A percentile compares a stretch with the other conserved stretches of the same genome.
Evolutionary conservation across 2,797 vertebrate species (phyloP).

Genomic region (Sebastes paucispinis): DNA sequence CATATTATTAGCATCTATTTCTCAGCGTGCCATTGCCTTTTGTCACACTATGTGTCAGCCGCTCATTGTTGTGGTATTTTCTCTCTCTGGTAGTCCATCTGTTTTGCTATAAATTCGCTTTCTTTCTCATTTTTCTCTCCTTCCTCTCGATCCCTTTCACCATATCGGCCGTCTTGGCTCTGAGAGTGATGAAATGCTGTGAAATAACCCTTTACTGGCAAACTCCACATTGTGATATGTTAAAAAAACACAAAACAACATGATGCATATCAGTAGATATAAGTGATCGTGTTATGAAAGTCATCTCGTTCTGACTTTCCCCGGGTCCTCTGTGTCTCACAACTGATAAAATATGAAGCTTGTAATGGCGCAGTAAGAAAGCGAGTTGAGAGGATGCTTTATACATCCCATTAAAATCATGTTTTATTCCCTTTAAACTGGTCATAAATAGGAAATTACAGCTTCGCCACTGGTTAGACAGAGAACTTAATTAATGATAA

Average conservation of each 20-base stretch:
- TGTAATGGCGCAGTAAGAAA: neutral
- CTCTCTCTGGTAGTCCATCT: constrained; percentile 26
- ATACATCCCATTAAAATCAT: constrained; percentile 3
- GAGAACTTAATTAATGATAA: constrained; percentile 22
- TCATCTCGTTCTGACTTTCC: constrained; percentile 10
- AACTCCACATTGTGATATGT: neutral
- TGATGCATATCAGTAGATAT: constrained; percentile 13
- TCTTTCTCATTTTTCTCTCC: constrained; percentile 9
- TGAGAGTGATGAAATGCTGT: constrained; percentile 54
- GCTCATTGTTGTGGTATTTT: constrained; percentile 14
- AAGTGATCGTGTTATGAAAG: constrained; percentile 21
- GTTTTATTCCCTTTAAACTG: constrained; percentile 38
- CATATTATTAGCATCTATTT: constrained; percentile 62
- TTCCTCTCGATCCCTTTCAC: constrained; percentile 13
- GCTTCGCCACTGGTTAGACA: neutral
- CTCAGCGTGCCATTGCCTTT: constrained; percentile 33
- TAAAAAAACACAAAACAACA: neutral
- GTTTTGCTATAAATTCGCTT: constrained; percentile 5
- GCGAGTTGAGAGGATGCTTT: constrained; percentile 4
- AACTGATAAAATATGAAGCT: constrained; percentile 23
- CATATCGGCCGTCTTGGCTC: constrained; percentile 25
- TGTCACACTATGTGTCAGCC: constrained; percentile 28
- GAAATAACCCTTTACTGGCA: constrained; percentile 41
- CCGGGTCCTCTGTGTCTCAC: neutral
- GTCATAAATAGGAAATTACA: neutral